Base-by-base conservation (phyloP, 2,113 vertebrate species). In the Willisornis vidua region DNA sequence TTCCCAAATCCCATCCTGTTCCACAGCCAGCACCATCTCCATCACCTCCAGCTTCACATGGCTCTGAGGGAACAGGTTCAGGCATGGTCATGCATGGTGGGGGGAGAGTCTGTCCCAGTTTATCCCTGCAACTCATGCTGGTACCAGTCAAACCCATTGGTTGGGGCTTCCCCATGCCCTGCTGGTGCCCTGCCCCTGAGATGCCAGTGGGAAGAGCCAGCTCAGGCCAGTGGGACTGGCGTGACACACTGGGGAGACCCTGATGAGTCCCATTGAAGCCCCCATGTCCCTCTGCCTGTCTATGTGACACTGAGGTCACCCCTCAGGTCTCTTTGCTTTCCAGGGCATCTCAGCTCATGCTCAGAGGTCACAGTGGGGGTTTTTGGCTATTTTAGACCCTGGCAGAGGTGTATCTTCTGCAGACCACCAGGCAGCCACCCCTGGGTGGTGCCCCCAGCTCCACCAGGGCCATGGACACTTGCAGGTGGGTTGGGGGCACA, bases 271-370 rank as follows among this genome's bases (percentile, higher is more conserved):
- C 51, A 5, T 1, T 3, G 6, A 57, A 31, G 6, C 7, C 19
- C 31, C 12, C 5, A 15, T 8, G 3, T 23, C n/a, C 51, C n/a
- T 59, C 39, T 86, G 58, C 26, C 49, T 2, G 0, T 15, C 33
- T 3, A 3, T 67, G 54, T 0, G 1, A n/a, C 72, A 58, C 45
- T 23, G 11, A 37, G 39, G 14, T 43, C 35, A 80, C 33, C 2
- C 1, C 31, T 11, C 35, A 22, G 26, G 8, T 59, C 33, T 24
- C 61, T 39, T 35, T 0, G 0, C 46, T 58, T 66, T 19, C 28
- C 39, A 52, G 31, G 15, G 10, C 1, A 1, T 5, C 19, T 65
- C 55, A 45, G 49, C 45, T 72, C 9, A 0, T 3, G 33, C 45
- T 76, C 28, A 29, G 31, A 35, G 35, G 59, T 28, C 28, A 62